Conservation (phyloP, 2,888 invertebrate genomes). For the Mesorhabditis belari region DNA sequence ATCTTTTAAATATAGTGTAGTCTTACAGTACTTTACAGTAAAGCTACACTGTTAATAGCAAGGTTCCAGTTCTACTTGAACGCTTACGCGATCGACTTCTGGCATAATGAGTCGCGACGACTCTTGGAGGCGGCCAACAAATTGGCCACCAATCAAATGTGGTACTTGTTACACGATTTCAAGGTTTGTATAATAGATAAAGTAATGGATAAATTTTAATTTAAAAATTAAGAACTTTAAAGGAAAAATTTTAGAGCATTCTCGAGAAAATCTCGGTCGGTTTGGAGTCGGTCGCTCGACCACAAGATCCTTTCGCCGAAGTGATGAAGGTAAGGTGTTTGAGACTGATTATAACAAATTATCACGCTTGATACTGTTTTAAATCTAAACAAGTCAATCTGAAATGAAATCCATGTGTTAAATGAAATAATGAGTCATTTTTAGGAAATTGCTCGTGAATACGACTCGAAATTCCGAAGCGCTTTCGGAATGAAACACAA, state of each 20-base stretch:
- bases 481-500: slow-evolving; percentile 44
- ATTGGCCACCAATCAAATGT: slow-evolving; percentile 30
- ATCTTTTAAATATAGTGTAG: not conserved
- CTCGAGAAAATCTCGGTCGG: slow-evolving; percentile 31
- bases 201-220: not conserved
- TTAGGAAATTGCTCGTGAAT: slow-evolving; percentile 34
- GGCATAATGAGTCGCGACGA: slow-evolving; percentile 32
- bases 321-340: slow-evolving; percentile 18
- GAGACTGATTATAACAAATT: too few relatives aligned
- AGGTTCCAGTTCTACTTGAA: slow-evolving; percentile 34
- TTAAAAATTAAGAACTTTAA: not conserved
- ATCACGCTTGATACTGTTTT: not conserved
- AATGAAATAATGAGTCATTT: not conserved
- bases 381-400: not conserved
- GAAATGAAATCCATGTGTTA: not conserved
- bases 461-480: slow-evolving; percentile 42
- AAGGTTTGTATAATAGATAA: slow-evolving; percentile 13
- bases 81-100: slow-evolving; percentile 49
- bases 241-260: slow-evolving; percentile 20
- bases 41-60: slow-evolving; percentile 1
- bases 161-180: slow-evolving; percentile 45
- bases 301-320: slow-evolving; percentile 34
- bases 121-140: slow-evolving; percentile 28
- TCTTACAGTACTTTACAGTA: too few relatives aligned
- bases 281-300: slow-evolving; percentile 29